phyloP scores from a whole-genome alignment of 2,888 invertebrate species.

The Morpho deidamia region DNA sequence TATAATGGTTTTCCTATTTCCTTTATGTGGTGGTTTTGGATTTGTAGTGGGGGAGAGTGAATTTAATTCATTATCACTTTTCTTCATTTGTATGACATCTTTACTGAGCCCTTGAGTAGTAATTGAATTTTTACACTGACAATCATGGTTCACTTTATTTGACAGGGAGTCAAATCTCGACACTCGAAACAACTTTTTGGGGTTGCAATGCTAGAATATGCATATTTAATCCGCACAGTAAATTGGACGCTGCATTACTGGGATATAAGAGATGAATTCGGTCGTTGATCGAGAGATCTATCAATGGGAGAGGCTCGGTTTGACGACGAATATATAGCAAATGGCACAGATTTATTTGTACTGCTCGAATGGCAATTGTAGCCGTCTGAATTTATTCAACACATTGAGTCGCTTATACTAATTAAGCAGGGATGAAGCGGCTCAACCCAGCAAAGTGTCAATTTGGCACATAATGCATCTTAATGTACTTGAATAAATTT shows the following conservation, averaged over 20 bases:
- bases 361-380: conserved; percentile 66
- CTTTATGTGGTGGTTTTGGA: too few relatives aligned
- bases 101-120: too few relatives aligned
- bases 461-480: conserved; percentile 40
- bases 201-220: conserved; percentile 44
- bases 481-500: conserved; percentile 2
- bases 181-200: conserved; percentile 71
- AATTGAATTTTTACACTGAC: too few relatives aligned
- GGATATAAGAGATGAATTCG: conserved; percentile 34
- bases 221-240: conserved; percentile 29
- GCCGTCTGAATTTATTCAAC: conserved; percentile 56
- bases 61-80: too few relatives aligned
- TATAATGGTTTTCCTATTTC: too few relatives aligned
- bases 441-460: conserved; percentile 47
- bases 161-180: too few relatives aligned
- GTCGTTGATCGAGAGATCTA: conserved; percentile 15
- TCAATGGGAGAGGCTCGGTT: conserved; percentile 38
- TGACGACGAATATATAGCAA: conserved; percentile 53
- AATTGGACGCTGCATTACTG: conserved; percentile 35
- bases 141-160: too few relatives aligned
- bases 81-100: too few relatives aligned
- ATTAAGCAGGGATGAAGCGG: conserved; percentile 60
- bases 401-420: conserved; percentile 47
- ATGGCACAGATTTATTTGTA: conserved; percentile 74
- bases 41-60: too few relatives aligned